A percentile compares a stretch with the other conserved stretches of the same genome.
Evolutionary conservation across 2,888 invertebrate species (phyloP).

Genomic region (Thymelicus acteon): DNA sequence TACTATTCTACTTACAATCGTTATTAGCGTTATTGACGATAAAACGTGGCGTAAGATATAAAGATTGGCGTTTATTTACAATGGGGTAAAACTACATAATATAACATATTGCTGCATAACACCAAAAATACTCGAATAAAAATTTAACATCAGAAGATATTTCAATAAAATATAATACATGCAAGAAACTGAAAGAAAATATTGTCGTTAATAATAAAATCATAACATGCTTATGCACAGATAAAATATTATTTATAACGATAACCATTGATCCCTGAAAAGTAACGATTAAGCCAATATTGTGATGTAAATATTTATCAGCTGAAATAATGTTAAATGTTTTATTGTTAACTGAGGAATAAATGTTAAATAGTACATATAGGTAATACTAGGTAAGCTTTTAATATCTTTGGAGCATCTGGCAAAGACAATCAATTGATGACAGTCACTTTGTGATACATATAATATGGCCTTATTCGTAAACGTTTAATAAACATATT

Average conservation of each 20-base stretch:
- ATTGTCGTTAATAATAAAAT: conserved; percentile 18
- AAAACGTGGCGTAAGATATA: conserved; percentile 29
- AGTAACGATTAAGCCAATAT: conserved; percentile 32
- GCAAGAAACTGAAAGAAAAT: conserved; percentile 42
- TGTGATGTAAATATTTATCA: background rate
- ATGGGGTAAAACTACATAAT: conserved; percentile 19
- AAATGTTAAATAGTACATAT: background rate
- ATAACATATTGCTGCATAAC: conserved; percentile 9
- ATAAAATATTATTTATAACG: conserved; percentile 24
- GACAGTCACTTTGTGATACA: too few species aligned
- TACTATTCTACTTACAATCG: too few species aligned
- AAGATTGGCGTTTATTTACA: conserved; percentile 33
- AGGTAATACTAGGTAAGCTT: background rate
- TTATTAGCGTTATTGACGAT: too few species aligned
- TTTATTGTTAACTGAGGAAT: too few species aligned
- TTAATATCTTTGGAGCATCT: background rate
- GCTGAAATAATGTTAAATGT: background rate
- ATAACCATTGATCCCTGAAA: conserved; percentile 41
- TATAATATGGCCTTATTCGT: too few species aligned
- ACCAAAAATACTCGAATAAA: conserved; percentile 8
- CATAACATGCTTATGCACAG: conserved; percentile 38
- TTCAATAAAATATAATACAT: conserved; percentile 14
- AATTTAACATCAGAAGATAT: conserved; percentile 6
- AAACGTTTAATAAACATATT: too few species aligned
- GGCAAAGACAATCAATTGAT: background rate